A percentile compares a stretch with the other conserved stretches of the same genome.
Conservation (phyloP, 2,113 vertebrate genomes). For the Artemisiospiza belli region DNA sequence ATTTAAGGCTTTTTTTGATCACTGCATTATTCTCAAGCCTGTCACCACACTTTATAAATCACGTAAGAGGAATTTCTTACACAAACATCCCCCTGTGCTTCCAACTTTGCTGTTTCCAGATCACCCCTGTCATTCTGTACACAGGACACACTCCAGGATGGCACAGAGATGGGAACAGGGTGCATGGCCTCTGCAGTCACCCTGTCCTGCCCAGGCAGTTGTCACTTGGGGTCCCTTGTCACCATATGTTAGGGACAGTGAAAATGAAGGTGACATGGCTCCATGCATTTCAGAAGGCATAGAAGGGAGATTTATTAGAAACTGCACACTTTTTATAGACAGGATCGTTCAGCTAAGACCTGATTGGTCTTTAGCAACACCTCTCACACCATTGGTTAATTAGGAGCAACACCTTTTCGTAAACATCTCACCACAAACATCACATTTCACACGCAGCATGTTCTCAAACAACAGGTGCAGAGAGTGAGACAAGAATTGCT, state of each 20-base stretch:
- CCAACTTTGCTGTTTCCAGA: not conserved
- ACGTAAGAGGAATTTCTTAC: not conserved
- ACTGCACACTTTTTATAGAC: not conserved
- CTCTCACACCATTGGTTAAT: not conserved
- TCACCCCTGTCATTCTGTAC: not conserved
- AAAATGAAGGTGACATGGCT: not conserved
- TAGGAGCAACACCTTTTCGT: not conserved
- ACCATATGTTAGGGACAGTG: not conserved
- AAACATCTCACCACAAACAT: not conserved
- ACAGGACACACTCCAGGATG: not conserved
- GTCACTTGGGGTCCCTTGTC: not conserved
- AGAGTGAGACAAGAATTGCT: not conserved
- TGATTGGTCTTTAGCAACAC: not conserved
- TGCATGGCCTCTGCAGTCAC: not conserved
- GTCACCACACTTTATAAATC: not conserved
- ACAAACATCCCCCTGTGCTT: not conserved
- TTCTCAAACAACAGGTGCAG: not conserved
- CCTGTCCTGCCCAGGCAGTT: not conserved
- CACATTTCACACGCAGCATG: not conserved
- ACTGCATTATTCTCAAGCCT: not conserved
- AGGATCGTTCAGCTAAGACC: not conserved
- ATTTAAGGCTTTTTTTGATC: not conserved
- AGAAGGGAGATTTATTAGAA: not conserved
- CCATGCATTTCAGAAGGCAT: not conserved
- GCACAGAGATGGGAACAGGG: not conserved